Evolutionary conservation across 2,888 invertebrate species (phyloP).

Genomic region (Lutraria lutraria): DNA sequence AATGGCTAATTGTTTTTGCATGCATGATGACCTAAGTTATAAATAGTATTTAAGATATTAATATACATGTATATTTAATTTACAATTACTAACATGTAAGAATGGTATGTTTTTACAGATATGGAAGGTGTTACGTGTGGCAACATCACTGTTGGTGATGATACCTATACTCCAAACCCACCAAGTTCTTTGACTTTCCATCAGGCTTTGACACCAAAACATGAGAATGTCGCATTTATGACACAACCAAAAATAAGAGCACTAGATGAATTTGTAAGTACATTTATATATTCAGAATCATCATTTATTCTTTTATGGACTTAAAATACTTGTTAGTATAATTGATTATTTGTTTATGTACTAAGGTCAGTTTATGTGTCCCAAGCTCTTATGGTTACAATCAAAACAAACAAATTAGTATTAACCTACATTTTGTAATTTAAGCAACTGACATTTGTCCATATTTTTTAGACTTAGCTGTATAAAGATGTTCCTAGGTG

Average conservation of each 20-base stretch:
- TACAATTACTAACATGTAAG: too few species aligned
- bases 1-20: too few species aligned
- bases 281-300: background rate
- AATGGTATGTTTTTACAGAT: background rate
- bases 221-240: slow-evolving; percentile 57
- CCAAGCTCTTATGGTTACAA: too few species aligned
- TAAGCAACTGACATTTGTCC: too few species aligned
- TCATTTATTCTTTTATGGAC: background rate
- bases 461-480: too few species aligned
- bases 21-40: too few species aligned
- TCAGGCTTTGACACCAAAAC: slow-evolving; percentile 25
- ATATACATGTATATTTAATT: too few species aligned
- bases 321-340: background rate
- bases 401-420: too few species aligned
- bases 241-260: slow-evolving; percentile 63
- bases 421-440: too few species aligned
- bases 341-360: background rate
- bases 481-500: too few species aligned
- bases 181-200: slow-evolving; percentile 47
- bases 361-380: background rate
- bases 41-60: too few species aligned
- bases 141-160: slow-evolving; percentile 15
- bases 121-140: slow-evolving; percentile 22
- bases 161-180: slow-evolving; percentile 28
- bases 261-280: slow-evolving; percentile 56